Evolutionary conservation across 2,888 invertebrate genomes (phyloP).

Genomic region (Drosophila siamana): DNA sequence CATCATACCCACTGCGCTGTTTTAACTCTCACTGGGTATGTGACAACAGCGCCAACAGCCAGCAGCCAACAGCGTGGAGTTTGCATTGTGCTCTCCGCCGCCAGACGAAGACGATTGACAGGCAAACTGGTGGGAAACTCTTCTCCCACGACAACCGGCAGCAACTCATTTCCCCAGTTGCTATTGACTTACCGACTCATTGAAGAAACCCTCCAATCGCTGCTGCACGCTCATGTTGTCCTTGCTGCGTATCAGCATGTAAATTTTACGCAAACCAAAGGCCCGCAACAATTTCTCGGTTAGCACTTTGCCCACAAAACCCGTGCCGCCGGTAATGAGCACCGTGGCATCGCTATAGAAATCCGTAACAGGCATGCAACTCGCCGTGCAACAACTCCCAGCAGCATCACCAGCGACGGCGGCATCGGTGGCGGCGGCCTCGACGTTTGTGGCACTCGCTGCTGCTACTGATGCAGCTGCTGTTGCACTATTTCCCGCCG

Average conservation of each 20-base stretch:
- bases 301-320: slow-evolving; percentile 85
- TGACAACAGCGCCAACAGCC: slow-evolving; percentile 12
- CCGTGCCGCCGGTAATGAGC: slow-evolving; percentile 85
- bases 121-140: too few species aligned
- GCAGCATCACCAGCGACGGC: slow-evolving; percentile 10
- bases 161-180: slow-evolving; percentile 29
- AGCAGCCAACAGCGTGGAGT: slow-evolving; percentile 20
- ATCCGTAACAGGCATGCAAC: slow-evolving; percentile 78
- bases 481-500: not conserved
- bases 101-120: slow-evolving; percentile 31
- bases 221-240: slow-evolving; percentile 83
- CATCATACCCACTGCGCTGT: not conserved
- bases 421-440: too few species aligned
- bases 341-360: slow-evolving; percentile 84
- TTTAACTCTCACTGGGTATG: slow-evolving; percentile 3
- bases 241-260: slow-evolving; percentile 85
- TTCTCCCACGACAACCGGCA: not conserved
- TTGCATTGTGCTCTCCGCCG: slow-evolving; percentile 42
- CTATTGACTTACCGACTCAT: slow-evolving; percentile 82
- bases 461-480: slow-evolving; percentile 6
- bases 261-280: slow-evolving; percentile 84
- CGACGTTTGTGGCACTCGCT: too few species aligned
- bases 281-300: slow-evolving; percentile 84
- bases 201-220: slow-evolving; percentile 83
- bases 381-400: slow-evolving; percentile 25